Evolutionary conservation across 2,888 invertebrate species (phyloP).

Genomic region (Pecten maximus): DNA sequence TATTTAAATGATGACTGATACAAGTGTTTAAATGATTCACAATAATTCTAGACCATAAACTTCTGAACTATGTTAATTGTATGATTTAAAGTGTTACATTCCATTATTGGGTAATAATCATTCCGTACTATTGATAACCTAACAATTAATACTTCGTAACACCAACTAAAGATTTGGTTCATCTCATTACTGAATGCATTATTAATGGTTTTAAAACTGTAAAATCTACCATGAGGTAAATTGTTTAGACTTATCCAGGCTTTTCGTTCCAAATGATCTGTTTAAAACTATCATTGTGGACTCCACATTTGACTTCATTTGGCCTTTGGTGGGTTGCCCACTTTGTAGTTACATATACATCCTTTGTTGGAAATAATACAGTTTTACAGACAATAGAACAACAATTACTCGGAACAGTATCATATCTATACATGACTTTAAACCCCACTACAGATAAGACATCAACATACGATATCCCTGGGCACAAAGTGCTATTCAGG

Average conservation of each 20-base stretch:
- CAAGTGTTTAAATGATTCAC: not conserved
- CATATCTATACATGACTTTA: not conserved
- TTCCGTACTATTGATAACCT: not conserved
- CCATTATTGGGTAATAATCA: not conserved
- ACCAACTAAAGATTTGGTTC: not conserved
- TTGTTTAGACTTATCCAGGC: not conserved
- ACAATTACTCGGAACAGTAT: not conserved
- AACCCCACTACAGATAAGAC: not conserved
- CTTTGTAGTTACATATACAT: not conserved
- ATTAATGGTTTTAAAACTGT: not conserved
- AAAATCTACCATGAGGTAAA: not conserved
- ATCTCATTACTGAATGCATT: not conserved
- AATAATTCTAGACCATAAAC: not conserved
- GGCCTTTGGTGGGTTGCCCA: conserved; percentile 8
- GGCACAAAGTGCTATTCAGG: not conserved
- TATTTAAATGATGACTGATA: conserved; percentile 28
- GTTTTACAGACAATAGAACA: not conserved
- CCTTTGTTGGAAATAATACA: not conserved
- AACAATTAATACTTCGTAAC: not conserved
- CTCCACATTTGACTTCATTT: not conserved
- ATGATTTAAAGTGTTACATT: not conserved
- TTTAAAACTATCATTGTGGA: not conserved
- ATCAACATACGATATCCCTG: not conserved
- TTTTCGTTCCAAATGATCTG: not conserved
- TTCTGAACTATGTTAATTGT: not conserved